Base-by-base conservation (phyloP, 2,113 vertebrate species). In the Salminus brasiliensis region DNA sequence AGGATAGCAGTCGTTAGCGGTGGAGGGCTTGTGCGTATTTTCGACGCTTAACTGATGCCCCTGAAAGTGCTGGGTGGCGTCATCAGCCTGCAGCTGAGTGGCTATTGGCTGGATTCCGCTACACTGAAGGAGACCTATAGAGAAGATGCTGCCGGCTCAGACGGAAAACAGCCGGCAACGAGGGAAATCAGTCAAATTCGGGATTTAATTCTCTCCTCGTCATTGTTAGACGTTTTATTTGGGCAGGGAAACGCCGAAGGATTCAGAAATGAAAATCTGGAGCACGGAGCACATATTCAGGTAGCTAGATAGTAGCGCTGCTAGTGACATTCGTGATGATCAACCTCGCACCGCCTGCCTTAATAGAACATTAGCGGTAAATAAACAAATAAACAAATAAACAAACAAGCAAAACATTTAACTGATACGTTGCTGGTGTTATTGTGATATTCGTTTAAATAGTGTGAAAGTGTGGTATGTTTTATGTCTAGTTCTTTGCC, bases 231-330 rank as follows among this genome's bases (percentile, higher is more conserved):
- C n/a, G n/a, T n/a, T n/a, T n/a, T n/a, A n/a, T n/a, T n/a, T n/a
- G n/a, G n/a, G n/a, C n/a, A n/a, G n/a, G n/a, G n/a, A n/a, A n/a
- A n/a, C 27, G 29, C 21, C 39, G 15, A 39, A 11, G 9, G 0
- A 68, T 16, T 10, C 39, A 87, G 66, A 85, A 39, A 94, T 94
- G 93, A 94, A 90, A 88, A 91, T 94, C 32, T 94, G 93, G 93
- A 94, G 90, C 87, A 93, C 93, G n/a, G 92, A 94, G 4, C 93
- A 94, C 84, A 87, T 91, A 79, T 94, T 94, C 92, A 92, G 93
- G 93, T 94, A 71, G 29, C 23, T n/a, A n/a, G n/a, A n/a, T n/a
- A n/a, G n/a, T n/a, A 29, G 18, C 39, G 16, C 43, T 5, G 45
- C 27, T 16, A 6, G 12, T 2, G 30, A 9, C 34, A 30, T n/a